Conservation (phyloP, 2,888 invertebrate species). For the Deroplatys truncata region DNA sequence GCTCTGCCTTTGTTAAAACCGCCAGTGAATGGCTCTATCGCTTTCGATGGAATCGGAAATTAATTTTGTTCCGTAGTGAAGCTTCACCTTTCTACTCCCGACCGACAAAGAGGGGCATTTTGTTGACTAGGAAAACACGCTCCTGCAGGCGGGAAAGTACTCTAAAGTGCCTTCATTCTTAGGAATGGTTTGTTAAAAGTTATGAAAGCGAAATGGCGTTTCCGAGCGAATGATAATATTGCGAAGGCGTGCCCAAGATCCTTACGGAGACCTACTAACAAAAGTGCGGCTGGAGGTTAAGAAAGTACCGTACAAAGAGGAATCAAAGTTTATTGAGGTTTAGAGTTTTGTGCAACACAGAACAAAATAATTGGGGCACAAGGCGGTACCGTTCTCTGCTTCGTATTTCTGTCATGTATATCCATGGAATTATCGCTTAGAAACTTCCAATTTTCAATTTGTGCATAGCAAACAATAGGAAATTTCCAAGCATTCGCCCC, state of each 20-base stretch:
- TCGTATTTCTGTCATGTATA: neutral
- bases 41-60: neutral
- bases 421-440: neutral
- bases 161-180: neutral
- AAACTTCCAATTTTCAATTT: neutral
- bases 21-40: neutral
- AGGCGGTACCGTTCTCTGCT: neutral
- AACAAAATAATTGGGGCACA: neutral
- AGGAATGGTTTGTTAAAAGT: neutral
- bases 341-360: neutral
- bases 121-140: neutral
- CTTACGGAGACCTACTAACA: neutral
- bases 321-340: neutral
- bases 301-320: neutral
- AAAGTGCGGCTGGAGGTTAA: neutral
- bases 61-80: neutral
- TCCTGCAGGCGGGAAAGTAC: neutral
- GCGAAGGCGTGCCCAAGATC: neutral
- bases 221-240: neutral
- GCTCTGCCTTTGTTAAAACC: neutral
- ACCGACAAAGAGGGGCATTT: neutral
- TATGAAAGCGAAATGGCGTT: neutral
- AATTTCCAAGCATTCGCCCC: neutral
- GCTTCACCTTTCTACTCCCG: neutral
- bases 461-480: neutral